Conservation (phyloP, 2,888 invertebrate species). For the Aphrophora alni region DNA sequence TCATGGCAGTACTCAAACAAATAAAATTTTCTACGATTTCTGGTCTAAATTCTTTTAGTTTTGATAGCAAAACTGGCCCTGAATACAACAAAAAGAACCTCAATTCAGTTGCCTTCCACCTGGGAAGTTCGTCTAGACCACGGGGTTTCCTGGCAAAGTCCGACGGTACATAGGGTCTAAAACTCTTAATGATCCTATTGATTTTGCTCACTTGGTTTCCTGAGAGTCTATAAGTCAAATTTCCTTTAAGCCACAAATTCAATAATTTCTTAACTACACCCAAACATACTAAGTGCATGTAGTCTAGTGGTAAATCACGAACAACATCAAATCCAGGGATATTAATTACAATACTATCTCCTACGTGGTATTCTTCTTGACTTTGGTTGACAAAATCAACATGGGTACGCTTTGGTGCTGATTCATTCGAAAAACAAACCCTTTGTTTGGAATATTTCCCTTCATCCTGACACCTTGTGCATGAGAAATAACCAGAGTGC, state of each 20-base stretch:
- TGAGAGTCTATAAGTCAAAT: neutral
- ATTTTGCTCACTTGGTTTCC: too few species aligned
- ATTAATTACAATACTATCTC: neutral
- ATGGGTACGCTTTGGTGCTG: neutral
- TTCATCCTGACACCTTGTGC: neutral
- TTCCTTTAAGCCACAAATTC: neutral
- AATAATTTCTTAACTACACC: neutral
- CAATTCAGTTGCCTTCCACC: slow-evolving; percentile 50
- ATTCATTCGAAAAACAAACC: neutral
- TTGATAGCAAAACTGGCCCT: slow-evolving; percentile 49
- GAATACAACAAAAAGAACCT: slow-evolving; percentile 50
- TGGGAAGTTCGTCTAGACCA: slow-evolving; percentile 39
- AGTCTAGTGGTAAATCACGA: neutral
- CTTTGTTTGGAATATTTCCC: neutral
- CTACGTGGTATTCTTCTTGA: neutral
- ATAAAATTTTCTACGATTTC: too few species aligned
- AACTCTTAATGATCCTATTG: neutral
- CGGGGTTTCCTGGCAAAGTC: slow-evolving; percentile 50
- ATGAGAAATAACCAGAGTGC: neutral
- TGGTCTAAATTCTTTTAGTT: too few species aligned
- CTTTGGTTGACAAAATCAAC: neutral
- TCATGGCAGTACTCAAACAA: too few species aligned
- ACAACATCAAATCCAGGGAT: neutral
- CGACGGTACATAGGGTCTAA: slow-evolving; percentile 44
- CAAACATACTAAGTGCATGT: neutral